Base-by-base conservation (phyloP, 1,140 invertebrate species). In the Drosophila sturtevanti region DNA sequence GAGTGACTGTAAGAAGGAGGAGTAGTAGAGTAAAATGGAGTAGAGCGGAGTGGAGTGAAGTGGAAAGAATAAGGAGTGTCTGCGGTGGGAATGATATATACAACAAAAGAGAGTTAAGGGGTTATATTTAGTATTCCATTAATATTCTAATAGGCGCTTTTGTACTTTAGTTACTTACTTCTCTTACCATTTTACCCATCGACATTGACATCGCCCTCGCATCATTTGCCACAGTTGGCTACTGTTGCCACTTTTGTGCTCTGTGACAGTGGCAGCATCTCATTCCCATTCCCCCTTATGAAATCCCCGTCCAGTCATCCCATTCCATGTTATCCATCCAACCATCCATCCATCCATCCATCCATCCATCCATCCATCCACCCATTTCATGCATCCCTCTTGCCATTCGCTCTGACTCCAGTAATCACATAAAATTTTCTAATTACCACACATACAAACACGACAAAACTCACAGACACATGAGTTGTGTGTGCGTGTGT, bases 121-220 rank as follows among this genome's bases (percentile, higher is more conserved):
- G 64, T 59, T 77, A 44, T 90, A 90, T 90, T 89, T 81, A 90
- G 81, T 81, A 89, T 90, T 90, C 89, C 86, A 90, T 90, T 90
- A 90, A 90, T 90, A 90, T 90, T 90, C 89, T 77, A 90, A 90
- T 77, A 90, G 89, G 67, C 81, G 70, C 84, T 89, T 86, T 90
- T 89, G 74, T 90, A 81, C 84, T 90, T 85, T 85, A 77, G 41
- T 48, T 48, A 48, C 41, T 21, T 48, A 31, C 27, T 31, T 31
- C 27, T 31, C 5, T 31, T 31, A 31, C 27, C 27, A 31, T 31
- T 31, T 31, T 31, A 31, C 27, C 27, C 27, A 31, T 6, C 41
- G 41, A 21, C 41, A 48, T 48, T 48, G 41, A 18, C 41, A 48
- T 48, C 41, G 7, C 41, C 79, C 79, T 78, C 63, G 66, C 66